Percentiles rank a stretch among this genome's conserved stretches.
Evolutionary conservation across 2,888 invertebrate species (phyloP).

Genomic region (Drepana falcataria): DNA sequence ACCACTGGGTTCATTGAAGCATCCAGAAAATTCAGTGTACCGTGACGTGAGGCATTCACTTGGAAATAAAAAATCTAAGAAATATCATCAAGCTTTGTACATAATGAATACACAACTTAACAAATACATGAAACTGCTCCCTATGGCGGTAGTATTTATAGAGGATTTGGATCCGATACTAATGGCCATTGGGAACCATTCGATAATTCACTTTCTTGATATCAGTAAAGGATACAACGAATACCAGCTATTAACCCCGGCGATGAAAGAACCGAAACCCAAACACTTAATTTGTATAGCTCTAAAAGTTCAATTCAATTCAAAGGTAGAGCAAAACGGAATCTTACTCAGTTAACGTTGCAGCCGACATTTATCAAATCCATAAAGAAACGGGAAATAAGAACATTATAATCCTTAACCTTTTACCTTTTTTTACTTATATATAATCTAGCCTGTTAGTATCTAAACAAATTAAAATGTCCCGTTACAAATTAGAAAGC

Average conservation of each 20-base stretch:
- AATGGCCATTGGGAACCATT: not conserved
- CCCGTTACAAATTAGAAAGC: too few species aligned
- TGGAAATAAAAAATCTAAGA: too few species aligned
- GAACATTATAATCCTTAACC: too few species aligned
- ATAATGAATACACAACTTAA: not conserved
- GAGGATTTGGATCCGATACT: not conserved
- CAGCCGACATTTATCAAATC: too few species aligned
- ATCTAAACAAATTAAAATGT: too few species aligned
- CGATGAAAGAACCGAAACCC: not conserved
- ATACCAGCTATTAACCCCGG: not conserved
- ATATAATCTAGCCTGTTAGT: too few species aligned
- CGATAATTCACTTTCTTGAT: not conserved
- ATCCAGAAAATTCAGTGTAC: constrained; percentile 29
- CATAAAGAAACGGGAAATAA: too few species aligned
- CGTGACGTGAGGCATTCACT: constrained; percentile 23
- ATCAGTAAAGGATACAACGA: not conserved
- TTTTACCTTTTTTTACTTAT: too few species aligned
- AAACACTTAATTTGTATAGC: not conserved
- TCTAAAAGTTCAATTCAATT: too few species aligned
- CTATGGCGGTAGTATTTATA: not conserved
- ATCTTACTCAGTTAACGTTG: too few species aligned
- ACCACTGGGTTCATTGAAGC: constrained; percentile 40
- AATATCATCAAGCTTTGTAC: too few species aligned
- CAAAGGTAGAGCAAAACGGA: too few species aligned
- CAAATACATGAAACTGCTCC: not conserved